Conservation (phyloP, 2,113 vertebrate genomes). For the Paratilapia polleni region DNA sequence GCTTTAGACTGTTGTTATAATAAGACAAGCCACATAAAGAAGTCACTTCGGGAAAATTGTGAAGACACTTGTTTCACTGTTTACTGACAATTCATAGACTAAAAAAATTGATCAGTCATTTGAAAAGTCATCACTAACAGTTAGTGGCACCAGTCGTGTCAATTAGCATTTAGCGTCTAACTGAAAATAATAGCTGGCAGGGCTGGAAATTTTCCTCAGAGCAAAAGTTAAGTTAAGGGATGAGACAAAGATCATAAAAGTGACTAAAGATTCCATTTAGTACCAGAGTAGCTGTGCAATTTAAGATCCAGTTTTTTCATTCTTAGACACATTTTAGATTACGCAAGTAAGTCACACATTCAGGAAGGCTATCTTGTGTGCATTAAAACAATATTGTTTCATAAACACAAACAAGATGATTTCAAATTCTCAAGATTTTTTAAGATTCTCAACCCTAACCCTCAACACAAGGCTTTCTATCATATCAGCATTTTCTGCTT, state of each 20-base stretch:
- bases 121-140: neutral
- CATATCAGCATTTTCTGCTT: neutral
- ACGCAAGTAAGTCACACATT: neutral
- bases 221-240: neutral
- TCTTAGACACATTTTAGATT: neutral
- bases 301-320: neutral
- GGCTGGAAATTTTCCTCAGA: neutral
- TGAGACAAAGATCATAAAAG: neutral
- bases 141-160: neutral
- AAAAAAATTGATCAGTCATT: neutral
- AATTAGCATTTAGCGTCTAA: neutral
- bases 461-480: neutral
- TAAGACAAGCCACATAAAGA: no score
- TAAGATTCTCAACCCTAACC: no score
- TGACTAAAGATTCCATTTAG: neutral
- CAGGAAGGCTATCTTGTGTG: constrained; percentile 17
- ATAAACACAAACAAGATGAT: neutral
- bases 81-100: neutral
- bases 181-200: neutral
- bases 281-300: neutral
- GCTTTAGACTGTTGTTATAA: neutral
- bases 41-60: neutral
- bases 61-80: neutral
- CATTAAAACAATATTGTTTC: neutral
- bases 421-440: neutral